These are phyloP conservation scores for Mus pahari DNA, from an alignment of 2,113 vertebrate species.

Conservation along the genomic window DNA sequence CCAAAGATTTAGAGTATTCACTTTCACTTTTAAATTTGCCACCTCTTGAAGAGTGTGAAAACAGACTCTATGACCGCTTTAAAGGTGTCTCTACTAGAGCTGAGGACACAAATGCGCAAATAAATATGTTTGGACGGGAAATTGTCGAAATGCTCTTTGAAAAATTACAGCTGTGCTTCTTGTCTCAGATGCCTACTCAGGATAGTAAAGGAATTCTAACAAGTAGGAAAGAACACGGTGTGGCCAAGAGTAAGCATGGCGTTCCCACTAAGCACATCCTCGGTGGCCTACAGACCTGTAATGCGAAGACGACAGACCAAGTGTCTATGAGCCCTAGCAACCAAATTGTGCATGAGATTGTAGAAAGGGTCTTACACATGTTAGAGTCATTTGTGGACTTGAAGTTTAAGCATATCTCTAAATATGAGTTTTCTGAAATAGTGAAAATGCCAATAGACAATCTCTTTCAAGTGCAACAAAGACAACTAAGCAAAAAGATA, in stretches of 20 bases:
- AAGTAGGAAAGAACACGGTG: neutral
- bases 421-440: slow-evolving; percentile 78
- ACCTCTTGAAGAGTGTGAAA: slow-evolving; percentile 56
- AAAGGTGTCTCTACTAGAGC: neutral
- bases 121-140: slow-evolving; percentile 75
- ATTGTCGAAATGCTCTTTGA: slow-evolving; percentile 80
- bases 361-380: slow-evolving; percentile 68
- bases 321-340: slow-evolving; percentile 3
- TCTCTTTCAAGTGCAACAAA: slow-evolving; percentile 63
- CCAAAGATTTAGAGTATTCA: slow-evolving; percentile 73
- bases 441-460: slow-evolving; percentile 77
- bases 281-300: neutral
- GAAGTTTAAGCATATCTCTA: slow-evolving; percentile 76
- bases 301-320: neutral
- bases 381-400: slow-evolving; percentile 79
- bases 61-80: neutral
- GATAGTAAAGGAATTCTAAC: neutral
- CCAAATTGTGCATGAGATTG: slow-evolving; percentile 66
- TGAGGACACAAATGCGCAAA: slow-evolving; percentile 59
- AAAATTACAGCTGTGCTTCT: slow-evolving; percentile 79
- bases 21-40: slow-evolving; percentile 74
- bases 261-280: neutral
- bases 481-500: slow-evolving; percentile 55
- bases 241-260: neutral
- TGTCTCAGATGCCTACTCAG: slow-evolving; percentile 55